Evolutionary conservation across 2,888 invertebrate species (phyloP).

Genomic region (Ormyrus pomaceus): DNA sequence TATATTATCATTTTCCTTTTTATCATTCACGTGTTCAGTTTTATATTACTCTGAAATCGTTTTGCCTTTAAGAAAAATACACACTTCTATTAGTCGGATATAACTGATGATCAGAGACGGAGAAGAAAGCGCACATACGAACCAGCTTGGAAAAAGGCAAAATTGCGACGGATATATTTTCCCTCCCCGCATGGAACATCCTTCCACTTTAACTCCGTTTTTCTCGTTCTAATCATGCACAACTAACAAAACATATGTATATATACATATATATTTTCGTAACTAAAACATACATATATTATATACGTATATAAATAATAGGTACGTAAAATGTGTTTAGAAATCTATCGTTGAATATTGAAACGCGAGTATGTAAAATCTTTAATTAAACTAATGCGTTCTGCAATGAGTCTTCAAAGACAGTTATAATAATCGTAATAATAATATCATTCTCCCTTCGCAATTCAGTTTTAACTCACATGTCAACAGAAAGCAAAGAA

Average conservation of each 20-base stretch:
- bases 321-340: conserved; percentile 53
- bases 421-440: not conserved
- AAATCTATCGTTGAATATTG: conserved; percentile 50
- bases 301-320: conserved; percentile 51
- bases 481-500: conserved; percentile 48
- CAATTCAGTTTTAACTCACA: conserved; percentile 31
- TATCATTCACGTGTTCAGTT: conserved; percentile 13
- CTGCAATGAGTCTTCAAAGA: conserved; percentile 26
- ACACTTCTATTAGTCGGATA: conserved; percentile 45
- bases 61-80: conserved; percentile 53
- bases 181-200: conserved; percentile 20
- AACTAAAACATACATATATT: conserved; percentile 50
- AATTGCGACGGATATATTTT: conserved; percentile 49
- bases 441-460: conserved; percentile 39
- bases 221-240: conserved; percentile 61
- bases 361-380: conserved; percentile 38
- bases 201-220: conserved; percentile 22
- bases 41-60: conserved; percentile 25
- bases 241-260: conserved; percentile 62
- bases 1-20: conserved; percentile 37
- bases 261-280: conserved; percentile 60
- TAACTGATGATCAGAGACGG: conserved; percentile 49
- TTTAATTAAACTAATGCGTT: conserved; percentile 22
- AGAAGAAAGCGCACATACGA: conserved; percentile 48
- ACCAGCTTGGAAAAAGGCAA: conserved; percentile 50